phyloP scores from a whole-genome alignment of 2,888 invertebrate species.

The Morpho deidamia region DNA sequence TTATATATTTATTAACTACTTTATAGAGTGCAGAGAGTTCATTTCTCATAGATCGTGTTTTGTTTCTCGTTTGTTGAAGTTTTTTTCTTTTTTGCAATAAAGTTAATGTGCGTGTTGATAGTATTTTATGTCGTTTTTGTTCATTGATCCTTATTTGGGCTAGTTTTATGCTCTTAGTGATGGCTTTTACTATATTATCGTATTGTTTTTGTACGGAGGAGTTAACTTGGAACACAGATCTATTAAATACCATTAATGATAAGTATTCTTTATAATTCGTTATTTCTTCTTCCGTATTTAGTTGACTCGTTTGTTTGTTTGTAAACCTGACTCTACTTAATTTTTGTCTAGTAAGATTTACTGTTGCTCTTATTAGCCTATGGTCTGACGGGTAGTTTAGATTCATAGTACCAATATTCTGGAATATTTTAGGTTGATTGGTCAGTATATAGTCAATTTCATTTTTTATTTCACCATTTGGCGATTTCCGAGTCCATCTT shows the following conservation, averaged over 20 bases:
- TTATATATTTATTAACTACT: conserved; percentile 15
- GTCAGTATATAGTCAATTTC: conserved; percentile 16
- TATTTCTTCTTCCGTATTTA: conserved; percentile 16
- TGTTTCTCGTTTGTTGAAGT: conserved; percentile 16
- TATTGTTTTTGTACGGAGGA: conserved; percentile 1
- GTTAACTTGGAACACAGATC: neutral
- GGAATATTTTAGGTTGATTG: conserved; percentile 1
- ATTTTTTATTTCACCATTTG: conserved; percentile 10
- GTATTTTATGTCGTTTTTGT: conserved; percentile 9
- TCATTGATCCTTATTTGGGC: neutral
- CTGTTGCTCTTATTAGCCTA: conserved; percentile 9
- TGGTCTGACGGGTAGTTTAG: conserved; percentile 14
- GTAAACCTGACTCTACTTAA: conserved; percentile 13
- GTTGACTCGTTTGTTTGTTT: conserved; percentile 1
- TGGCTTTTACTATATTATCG: conserved; percentile 10
- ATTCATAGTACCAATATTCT: conserved; percentile 13
- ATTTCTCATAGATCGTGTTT: conserved; percentile 12
- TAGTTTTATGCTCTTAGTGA: conserved; percentile 1
- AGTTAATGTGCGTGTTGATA: neutral
- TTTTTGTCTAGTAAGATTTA: conserved; percentile 1
- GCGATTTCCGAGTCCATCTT: conserved; percentile 28
- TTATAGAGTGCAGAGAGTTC: conserved; percentile 17
- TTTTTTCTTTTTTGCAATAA: conserved; percentile 11
- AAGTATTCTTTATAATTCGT: neutral
- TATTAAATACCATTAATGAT: neutral